Evolutionary conservation across 2,888 invertebrate species (phyloP).

Genomic region (Melangyna quadrimaculata): DNA sequence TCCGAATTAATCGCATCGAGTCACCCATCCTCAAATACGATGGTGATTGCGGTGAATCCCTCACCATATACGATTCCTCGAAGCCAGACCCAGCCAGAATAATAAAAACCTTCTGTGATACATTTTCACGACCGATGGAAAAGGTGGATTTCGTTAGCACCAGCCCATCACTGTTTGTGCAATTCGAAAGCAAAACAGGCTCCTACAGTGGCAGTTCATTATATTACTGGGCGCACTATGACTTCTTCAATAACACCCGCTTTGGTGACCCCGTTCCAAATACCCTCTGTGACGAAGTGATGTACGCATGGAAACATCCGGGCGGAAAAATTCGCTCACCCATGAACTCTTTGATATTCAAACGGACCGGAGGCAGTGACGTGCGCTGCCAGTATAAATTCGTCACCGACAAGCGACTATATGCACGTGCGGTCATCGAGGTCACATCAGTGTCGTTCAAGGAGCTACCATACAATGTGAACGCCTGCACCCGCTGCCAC

Average conservation of each 20-base stretch:
- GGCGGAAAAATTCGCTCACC: slow-evolving; percentile 91
- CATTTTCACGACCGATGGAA: slow-evolving; percentile 95
- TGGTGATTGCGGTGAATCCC: slow-evolving; percentile 93
- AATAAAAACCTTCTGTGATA: slow-evolving; percentile 96
- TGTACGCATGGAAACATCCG: slow-evolving; percentile 91
- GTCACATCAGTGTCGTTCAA: slow-evolving; percentile 90
- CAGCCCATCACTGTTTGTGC: slow-evolving; percentile 91
- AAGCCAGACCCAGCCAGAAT: slow-evolving; percentile 94
- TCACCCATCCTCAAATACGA: slow-evolving; percentile 93
- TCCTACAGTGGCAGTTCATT: slow-evolving; percentile 96
- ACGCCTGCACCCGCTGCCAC: slow-evolving; percentile 92
- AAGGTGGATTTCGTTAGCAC: slow-evolving; percentile 96
- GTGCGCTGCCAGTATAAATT: slow-evolving; percentile 92
- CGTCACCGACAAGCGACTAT: slow-evolving; percentile 90
- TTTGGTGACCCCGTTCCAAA: slow-evolving; percentile 91
- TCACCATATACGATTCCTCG: slow-evolving; percentile 93
- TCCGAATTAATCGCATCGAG: slow-evolving; percentile 93
- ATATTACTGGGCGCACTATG: slow-evolving; percentile 97
- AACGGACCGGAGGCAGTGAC: slow-evolving; percentile 88
- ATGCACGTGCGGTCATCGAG: slow-evolving; percentile 90
- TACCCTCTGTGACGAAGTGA: slow-evolving; percentile 93
- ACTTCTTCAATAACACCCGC: slow-evolving; percentile 95
- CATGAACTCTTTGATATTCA: slow-evolving; percentile 93
- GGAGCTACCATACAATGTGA: slow-evolving; percentile 89
- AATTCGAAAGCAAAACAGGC: slow-evolving; percentile 95